Evolutionary conservation across 2,888 invertebrate species (phyloP), one percentile per base, ranked within the genome.

Genomic region (Nysson spinosus): DNA sequence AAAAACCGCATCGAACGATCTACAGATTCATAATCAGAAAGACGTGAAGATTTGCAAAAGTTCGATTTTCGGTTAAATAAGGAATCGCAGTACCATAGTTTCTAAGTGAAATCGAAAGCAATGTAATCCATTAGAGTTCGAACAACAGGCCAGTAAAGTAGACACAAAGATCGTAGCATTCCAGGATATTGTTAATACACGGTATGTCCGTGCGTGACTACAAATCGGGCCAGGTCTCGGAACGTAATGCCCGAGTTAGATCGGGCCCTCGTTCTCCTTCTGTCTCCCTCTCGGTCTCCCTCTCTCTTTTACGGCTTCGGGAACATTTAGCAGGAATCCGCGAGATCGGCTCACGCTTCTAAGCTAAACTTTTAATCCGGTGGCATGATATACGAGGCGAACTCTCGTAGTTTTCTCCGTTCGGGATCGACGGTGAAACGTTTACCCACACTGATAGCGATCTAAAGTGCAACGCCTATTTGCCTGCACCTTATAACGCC

Each of bases 311-410:
- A 11, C 11, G 35, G 52, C 54, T 57, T 69, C 50, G 68, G 49
- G 58, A 75, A 72, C 75, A 60, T 74, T 75, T 69, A 72, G 66
- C 69, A 69, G 72, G 72, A 72, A 72, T 75, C 62, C 75, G 75
- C 67, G 65, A 72, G 75, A 75, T 75, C 72, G 72, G 67, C 75
- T 56, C 65, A 47, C 65, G 69, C 69, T 75, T 68, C 57, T 72
- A 47, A 64, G 65, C 51, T 55, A 61, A 72, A 75, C 75, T 75
- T 73, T 75, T 73, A 72, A 72, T 70, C 70, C 62, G 55, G 57
- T 19, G 35, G 16, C 64, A 43, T 70, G 75, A 76, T 76, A 75
- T 75, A 76, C 62, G 77, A 78, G 73, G 69, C 73, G 66, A 76
- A 73, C 71, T 76, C 70, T n/a, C n/a, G 55, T 44, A 73, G 69